phyloP scores from a whole-genome alignment of 2,113 vertebrate genomes.

The Coryphaenoides rupestris region DNA sequence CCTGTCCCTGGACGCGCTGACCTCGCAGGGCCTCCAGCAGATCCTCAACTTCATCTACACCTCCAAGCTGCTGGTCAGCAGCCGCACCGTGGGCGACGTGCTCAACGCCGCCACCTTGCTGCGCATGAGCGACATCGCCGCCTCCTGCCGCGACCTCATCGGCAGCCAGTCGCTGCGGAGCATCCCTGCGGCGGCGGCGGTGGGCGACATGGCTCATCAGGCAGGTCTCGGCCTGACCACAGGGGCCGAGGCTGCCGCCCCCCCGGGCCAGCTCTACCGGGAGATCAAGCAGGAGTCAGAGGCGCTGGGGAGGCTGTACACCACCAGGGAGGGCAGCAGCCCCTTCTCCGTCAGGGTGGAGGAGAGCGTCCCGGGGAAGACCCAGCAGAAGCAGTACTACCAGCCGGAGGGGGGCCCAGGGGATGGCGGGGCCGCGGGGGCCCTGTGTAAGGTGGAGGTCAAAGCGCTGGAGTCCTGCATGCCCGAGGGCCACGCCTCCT shows the following conservation, averaged over 20 bases:
- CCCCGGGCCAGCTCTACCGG: conserved; percentile 77
- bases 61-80: conserved; percentile 89
- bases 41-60: conserved; percentile 97
- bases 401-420: conserved; percentile 79
- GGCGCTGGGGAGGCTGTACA: conserved; percentile 81
- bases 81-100: conserved; percentile 85
- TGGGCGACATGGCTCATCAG: conserved; percentile 72
- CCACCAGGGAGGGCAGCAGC: conserved; percentile 79
- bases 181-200: conserved; percentile 53
- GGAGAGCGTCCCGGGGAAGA: conserved; percentile 63
- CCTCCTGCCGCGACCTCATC: conserved; percentile 89
- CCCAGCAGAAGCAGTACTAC: conserved; percentile 79
- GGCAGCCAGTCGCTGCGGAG: conserved; percentile 80
- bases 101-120: conserved; percentile 85
- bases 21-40: conserved; percentile 87
- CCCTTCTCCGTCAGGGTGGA: conserved; percentile 85
- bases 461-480: conserved; percentile 63
- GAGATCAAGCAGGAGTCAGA: conserved; percentile 93
- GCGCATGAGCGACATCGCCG: conserved; percentile 90
- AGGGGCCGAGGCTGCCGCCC: conserved; percentile 3
- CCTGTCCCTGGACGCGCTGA: conserved; percentile 87
- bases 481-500: conserved; percentile 71
- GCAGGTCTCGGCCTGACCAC: conserved; percentile 44
- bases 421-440: not conserved
- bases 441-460: conserved; percentile 80